Base-by-base conservation (phyloP, 2,888 invertebrate species). In the Hirudinaria manillensis region DNA sequence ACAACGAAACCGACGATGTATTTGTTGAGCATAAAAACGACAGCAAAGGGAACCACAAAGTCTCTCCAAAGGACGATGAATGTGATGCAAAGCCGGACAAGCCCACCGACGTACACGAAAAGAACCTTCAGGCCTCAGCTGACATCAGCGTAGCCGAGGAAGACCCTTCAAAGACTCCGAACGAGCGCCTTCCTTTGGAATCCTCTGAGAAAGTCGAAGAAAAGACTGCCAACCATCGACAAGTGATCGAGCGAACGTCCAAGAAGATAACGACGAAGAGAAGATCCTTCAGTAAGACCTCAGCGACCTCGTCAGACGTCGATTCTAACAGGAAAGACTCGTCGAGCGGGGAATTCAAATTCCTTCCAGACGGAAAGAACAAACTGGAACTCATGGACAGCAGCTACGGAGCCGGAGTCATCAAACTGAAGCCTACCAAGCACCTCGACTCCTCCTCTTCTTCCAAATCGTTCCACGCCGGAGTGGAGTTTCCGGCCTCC, bases 301-400 rank as follows among this genome's bases (percentile, higher is more conserved):
- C 61, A 1, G 45, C 45, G 16, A 45, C 45, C 6, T 27, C 24
- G 7, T 61, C 61, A 13, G 61, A 68, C 13, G 16, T 34, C 6
- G 34, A 68, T 1, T 36, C 32, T 13, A 32, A 68, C 36, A 32
- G 68, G 32, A 68, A 36, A n/a, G 68, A 68, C n/a, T 68, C 68
- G 3, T 68, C 68, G 21, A 36, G 68, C 6, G 36, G 68, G 16
- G 68, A 68, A 68, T 68, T 68, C 68, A 68, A 68, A 32, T 68
- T 68, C 36, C 32, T 68, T 29, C 32, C 68, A 1, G 68, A 68
- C 32, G 68, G 68, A 68, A 68, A 68, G n/a, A 68, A 68, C 68
- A 34, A 32, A 32, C 68, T 68, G 68, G 36, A 68, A 68, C 36
- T 68, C 3, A 36, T 36, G n/a, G 68, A 68, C 32, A 36, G 36